These are phyloP conservation scores for Hydraecia micacea DNA, from an alignment of 2,888 invertebrate genomes.

Conservation along the genomic window DNA sequence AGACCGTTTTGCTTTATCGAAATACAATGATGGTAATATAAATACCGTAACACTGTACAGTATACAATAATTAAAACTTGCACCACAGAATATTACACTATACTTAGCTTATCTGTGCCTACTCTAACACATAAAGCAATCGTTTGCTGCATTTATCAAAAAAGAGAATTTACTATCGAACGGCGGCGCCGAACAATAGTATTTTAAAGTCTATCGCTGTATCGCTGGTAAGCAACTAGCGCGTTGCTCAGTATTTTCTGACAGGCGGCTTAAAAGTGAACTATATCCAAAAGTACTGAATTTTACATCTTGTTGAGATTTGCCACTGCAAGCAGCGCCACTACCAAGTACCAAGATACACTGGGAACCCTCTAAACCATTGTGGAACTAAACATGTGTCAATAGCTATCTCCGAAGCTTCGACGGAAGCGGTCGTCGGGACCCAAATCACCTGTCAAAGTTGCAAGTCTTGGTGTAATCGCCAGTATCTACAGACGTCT, in stretches of 20 bases:
- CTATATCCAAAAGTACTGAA: constrained; percentile 10
- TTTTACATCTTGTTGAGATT: constrained; percentile 35
- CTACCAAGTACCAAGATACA: constrained; percentile 44
- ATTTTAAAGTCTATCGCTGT: constrained; percentile 35
- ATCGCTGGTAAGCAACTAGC: constrained; percentile 29
- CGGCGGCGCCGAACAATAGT: background rate
- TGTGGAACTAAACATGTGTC: constrained; percentile 74
- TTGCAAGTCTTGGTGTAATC: constrained; percentile 82
- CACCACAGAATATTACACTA: constrained; percentile 29
- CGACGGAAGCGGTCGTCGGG: constrained; percentile 82
- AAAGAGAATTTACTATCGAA: constrained; percentile 11
- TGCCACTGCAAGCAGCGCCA: constrained; percentile 28
- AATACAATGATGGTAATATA: constrained; percentile 36
- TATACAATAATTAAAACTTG: constrained; percentile 41
- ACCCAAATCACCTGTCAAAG: constrained; percentile 90
- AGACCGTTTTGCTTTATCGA: constrained; percentile 36
- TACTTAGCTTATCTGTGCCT: constrained; percentile 23
- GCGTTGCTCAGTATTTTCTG: constrained; percentile 32
- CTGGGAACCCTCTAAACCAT: constrained; percentile 56
- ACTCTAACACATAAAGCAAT: background rate
- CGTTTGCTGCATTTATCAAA: constrained; percentile 1
- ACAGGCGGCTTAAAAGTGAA: constrained; percentile 36
- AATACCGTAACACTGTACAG: constrained; percentile 20
- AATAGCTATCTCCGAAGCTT: constrained; percentile 77
- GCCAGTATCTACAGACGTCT: constrained; percentile 84